A percentile compares a stretch with the other conserved stretches of the same genome.
phyloP scores from a whole-genome alignment of 2,797 vertebrate genomes.

The Acanthiza pusilla region DNA sequence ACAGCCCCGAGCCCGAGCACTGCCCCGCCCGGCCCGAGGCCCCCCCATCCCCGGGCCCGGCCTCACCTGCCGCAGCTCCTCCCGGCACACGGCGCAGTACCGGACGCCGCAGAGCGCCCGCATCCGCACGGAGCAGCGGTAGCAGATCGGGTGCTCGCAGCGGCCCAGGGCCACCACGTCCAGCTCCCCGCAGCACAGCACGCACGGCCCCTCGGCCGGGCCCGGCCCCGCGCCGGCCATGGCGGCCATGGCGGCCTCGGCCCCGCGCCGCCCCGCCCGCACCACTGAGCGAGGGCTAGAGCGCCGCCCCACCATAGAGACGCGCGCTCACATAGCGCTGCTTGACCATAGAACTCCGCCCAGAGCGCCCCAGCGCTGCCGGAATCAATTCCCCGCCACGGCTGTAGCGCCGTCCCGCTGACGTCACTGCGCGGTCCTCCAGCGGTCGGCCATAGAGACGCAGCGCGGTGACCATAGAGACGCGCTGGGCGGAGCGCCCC shows the following conservation, averaged over 20 bases:
- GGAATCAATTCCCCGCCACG: accelerated
- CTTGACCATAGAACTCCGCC: accelerated
- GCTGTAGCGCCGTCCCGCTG: background rate
- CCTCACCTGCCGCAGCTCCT: conserved; percentile 93
- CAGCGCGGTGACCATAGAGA: background rate
- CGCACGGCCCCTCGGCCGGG: conserved; percentile 78
- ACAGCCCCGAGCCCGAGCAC: background rate
- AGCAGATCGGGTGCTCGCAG: conserved; percentile 97
- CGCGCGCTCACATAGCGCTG: accelerated
- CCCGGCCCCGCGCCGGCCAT: conserved; percentile 63
- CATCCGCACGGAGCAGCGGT: conserved; percentile 97
- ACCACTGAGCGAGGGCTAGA: background rate
- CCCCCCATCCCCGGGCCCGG: background rate
- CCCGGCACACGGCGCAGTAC: conserved; percentile 98
- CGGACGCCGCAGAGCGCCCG: conserved; percentile 93
- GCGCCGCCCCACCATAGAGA: conserved; percentile 22
- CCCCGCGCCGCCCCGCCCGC: conserved; percentile 28
- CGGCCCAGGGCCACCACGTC: conserved; percentile 92
- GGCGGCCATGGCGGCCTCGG: conserved; percentile 53
- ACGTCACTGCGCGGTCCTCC: background rate
- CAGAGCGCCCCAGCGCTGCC: background rate
- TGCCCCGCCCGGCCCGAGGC: background rate
- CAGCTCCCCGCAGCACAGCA: conserved; percentile 93
- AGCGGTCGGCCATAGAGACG: accelerated
- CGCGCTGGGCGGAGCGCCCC: accelerated